Evolutionary conservation across 2,888 invertebrate species (phyloP).

Genomic region (Thumatha senex): DNA sequence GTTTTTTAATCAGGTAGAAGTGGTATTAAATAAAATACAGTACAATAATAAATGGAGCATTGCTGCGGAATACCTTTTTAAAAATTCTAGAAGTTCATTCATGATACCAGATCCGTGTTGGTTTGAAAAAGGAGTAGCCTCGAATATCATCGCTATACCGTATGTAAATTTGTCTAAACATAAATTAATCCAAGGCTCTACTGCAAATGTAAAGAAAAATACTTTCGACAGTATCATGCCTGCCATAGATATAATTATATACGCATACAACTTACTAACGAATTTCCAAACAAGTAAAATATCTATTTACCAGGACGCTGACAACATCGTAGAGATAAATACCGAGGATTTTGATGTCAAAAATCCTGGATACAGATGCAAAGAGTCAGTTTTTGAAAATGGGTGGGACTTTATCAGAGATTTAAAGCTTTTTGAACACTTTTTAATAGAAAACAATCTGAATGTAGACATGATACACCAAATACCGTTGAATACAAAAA

Average conservation of each 20-base stretch:
- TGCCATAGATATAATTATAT: slow-evolving; percentile 46
- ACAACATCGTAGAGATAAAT: slow-evolving; percentile 2
- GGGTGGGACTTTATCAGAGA: slow-evolving; percentile 40
- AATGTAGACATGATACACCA: slow-evolving; percentile 18
- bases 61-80: slow-evolving; percentile 10
- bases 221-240: slow-evolving; percentile 19
- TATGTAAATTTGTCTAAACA: slow-evolving; percentile 27
- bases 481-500: slow-evolving; percentile 33
- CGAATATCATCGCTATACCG: slow-evolving; percentile 9
- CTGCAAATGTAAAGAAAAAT: slow-evolving; percentile 1
- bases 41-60: not conserved
- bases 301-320: slow-evolving; percentile 8
- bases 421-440: slow-evolving; percentile 22
- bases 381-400: slow-evolving; percentile 43
- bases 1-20: slow-evolving; percentile 10
- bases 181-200: slow-evolving; percentile 12
- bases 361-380: slow-evolving; percentile 37
- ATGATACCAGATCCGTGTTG: slow-evolving; percentile 14
- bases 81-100: not conserved
- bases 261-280: slow-evolving; percentile 47
- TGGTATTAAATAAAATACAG: slow-evolving; percentile 10
- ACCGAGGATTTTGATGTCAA: not conserved
- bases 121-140: slow-evolving; percentile 31
- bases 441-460: slow-evolving; percentile 19
- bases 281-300: slow-evolving; percentile 24